Percentiles rank a stretch among this genome's conserved stretches.
Conservation (phyloP, 2,797 vertebrate species). For the Xiphophorus birchmanni region DNA sequence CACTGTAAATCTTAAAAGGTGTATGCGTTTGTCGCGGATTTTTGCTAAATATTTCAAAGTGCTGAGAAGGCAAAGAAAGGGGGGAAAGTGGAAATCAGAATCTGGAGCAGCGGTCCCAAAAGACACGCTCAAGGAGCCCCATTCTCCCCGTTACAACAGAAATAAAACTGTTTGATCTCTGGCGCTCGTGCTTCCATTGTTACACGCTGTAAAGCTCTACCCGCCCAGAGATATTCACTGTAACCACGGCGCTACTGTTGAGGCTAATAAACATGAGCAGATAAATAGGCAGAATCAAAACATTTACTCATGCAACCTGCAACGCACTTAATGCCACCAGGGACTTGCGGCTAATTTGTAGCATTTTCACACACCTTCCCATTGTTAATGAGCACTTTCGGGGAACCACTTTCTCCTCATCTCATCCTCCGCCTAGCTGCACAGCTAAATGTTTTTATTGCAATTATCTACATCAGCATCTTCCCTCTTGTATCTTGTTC, state of each 20-base stretch:
- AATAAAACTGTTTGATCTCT: conserved; percentile 79
- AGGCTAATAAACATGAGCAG: conserved; percentile 45
- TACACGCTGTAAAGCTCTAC: conserved; percentile 55
- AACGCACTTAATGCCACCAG: conserved; percentile 58
- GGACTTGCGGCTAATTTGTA: conserved; percentile 68
- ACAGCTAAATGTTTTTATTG: conserved; percentile 42
- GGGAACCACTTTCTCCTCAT: conserved; percentile 30
- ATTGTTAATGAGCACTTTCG: conserved; percentile 63
- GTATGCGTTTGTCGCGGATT: conserved; percentile 56
- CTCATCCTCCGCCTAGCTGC: conserved; percentile 3
- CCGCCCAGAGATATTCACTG: conserved; percentile 26
- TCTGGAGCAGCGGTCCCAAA: conserved; percentile 76
- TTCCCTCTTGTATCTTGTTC: conserved; percentile 22
- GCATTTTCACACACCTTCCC: conserved; percentile 71
- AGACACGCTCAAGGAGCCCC: conserved; percentile 63
- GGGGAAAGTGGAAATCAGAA: conserved; percentile 74
- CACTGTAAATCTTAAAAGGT: conserved; percentile 48
- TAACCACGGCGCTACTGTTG: conserved; percentile 27
- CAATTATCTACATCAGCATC: conserved; percentile 21
- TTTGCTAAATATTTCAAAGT: conserved; percentile 77
- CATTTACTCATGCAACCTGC: conserved; percentile 70
- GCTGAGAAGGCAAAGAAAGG: conserved; percentile 74
- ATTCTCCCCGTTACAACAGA: conserved; percentile 72
- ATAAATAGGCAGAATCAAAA: conserved; percentile 62
- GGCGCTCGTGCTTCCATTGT: conserved; percentile 65